Conservation (phyloP, 2,797 vertebrate genomes). For the Brotogeris chrysoptera region DNA sequence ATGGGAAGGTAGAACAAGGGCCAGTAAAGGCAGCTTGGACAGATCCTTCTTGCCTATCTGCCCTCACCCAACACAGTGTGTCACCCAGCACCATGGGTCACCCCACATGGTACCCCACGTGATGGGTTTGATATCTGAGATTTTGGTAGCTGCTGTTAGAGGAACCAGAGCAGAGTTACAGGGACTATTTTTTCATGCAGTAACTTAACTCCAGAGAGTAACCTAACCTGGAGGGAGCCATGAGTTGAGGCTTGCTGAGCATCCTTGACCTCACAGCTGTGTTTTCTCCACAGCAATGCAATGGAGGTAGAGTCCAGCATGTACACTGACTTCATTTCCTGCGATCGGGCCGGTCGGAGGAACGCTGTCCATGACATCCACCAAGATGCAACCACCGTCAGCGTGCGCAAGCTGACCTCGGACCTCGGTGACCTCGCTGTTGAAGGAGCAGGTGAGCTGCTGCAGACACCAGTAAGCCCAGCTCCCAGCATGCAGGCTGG, state of each 20-base stretch:
- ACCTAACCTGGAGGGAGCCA: not conserved
- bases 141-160: not conserved
- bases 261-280: not conserved
- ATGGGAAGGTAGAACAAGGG: not conserved
- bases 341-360: conserved; percentile 93
- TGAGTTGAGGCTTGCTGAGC: not conserved
- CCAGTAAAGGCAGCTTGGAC: not conserved
- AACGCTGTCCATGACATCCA: conserved; percentile 94
- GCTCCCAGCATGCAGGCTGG: not conserved
- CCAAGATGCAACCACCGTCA: conserved; percentile 75
- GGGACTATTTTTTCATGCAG: not conserved
- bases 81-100: not conserved
- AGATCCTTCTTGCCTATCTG: not conserved
- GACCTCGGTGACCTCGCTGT: conserved; percentile 84
- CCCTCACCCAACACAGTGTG: not conserved
- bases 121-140: not conserved
- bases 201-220: not conserved
- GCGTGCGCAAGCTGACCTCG: conserved; percentile 86
- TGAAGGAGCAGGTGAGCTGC: conserved; percentile 71
- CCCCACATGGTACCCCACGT: rapidly evolving
- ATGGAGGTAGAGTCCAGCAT: conserved; percentile 97
- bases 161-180: not conserved
- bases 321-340: conserved; percentile 95
- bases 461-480: not conserved
- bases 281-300: conserved; percentile 79